Base-by-base conservation (phyloP, 2,113 vertebrate species). In the Amblyornis subalaris region DNA sequence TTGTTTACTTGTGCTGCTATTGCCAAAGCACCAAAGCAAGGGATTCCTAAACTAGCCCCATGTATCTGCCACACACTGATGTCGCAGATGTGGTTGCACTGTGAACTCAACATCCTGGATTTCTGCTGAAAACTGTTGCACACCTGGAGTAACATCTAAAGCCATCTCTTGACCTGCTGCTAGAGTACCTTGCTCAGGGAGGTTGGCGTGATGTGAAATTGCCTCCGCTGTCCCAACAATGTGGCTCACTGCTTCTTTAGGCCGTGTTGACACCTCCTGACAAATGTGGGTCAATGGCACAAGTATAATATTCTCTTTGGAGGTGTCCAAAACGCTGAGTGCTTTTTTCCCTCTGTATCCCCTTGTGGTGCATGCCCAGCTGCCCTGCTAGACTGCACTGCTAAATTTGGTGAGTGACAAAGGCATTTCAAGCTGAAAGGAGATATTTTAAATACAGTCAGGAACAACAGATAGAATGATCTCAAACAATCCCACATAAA, bases 381-480 rank as follows among this genome's bases (percentile, higher is more conserved):
- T 88, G 50, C 42, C 79, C 58, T 75, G 35, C 62, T 19, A 36
- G 54, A 35, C 70, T 82, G 45, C 62, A 62, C 40, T 28, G 10
- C 57, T 61, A 66, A 55, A 70, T 79, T 83, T 33, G 42, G 26
- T 50, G 78, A 89, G 11, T 66, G 71, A 79, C 71, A 84, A 87
- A 92, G 50, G 35, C 35, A 47, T 85, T 85, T 89, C 67, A 88
- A 4, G 76, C 38, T 54, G 64, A 88, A 92, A 92, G 13, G 61
- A 82, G 33, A 17, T 76, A 44, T 80, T 95, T 96, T 77, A 95
- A 89, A 92, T 93, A 53, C 57, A 53, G 65, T 79, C 81, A 55
- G 67, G 58, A 79, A 35, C 62, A 95, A 92, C 77, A 94, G 67
- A 90, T 60, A 95, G 92, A 95, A 85, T 93, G 26, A 89, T 71